Conservation (phyloP, 2,797 vertebrate genomes). For the Rhincodon typus region DNA sequence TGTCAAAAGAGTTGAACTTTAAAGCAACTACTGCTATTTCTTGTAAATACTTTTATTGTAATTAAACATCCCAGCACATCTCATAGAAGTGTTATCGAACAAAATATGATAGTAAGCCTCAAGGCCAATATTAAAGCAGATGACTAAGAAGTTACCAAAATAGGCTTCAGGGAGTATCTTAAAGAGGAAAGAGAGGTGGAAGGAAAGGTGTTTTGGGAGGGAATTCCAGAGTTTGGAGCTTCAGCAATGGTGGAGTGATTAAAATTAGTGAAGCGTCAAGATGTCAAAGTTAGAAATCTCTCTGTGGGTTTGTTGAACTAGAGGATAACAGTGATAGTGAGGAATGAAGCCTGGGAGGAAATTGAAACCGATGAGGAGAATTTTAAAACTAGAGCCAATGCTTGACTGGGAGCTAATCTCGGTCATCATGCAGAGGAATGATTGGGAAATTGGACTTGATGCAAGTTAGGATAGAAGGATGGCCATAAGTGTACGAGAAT, state of each 20-base stretch:
- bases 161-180: too few species aligned
- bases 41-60: neutral
- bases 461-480: neutral
- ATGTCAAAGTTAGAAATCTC: neutral
- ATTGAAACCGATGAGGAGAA: neutral
- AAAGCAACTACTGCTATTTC: neutral
- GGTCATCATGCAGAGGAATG: neutral
- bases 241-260: neutral
- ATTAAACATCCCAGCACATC: too few species aligned
- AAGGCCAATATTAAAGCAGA: neutral
- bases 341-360: neutral
- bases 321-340: neutral
- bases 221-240: neutral
- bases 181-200: neutral
- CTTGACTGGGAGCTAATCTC: neutral
- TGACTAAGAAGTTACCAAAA: neutral
- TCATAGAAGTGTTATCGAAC: neutral
- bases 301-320: neutral
- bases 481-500: neutral
- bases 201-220: neutral
- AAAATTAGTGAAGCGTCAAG: neutral
- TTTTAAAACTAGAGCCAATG: neutral
- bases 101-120: neutral
- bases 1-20: neutral
- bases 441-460: neutral